Percentiles rank a stretch among this genome's conserved stretches.
Conservation (phyloP, 2,888 invertebrate species). For the Drosophila nigricruria region DNA sequence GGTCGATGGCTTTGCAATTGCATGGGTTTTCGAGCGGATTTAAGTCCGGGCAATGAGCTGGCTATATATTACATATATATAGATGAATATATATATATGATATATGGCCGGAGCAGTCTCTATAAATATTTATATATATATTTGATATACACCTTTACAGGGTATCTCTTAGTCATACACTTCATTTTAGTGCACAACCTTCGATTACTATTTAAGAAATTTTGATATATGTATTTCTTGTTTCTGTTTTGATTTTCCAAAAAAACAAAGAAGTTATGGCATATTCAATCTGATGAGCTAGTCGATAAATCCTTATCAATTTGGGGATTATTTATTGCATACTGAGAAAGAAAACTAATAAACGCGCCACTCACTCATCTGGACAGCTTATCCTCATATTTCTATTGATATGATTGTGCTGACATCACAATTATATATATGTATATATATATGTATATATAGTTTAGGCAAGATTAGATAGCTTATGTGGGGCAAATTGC, state of each 20-base stretch:
- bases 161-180: no score
- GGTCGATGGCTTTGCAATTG: no score
- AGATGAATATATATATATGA: no score
- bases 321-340: background rate
- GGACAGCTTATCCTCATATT: background rate
- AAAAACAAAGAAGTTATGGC: background rate
- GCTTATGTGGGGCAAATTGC: background rate
- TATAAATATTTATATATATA: no score
- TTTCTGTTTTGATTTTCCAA: background rate
- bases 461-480: background rate
- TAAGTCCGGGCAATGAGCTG: no score
- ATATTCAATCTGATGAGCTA: background rate
- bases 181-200: no score
- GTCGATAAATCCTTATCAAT: background rate
- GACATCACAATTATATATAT: background rate
- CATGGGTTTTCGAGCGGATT: no score
- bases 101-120: no score
- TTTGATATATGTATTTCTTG: no score
- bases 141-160: no score
- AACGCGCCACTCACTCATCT: background rate
- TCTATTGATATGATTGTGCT: conserved; percentile 1
- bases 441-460: background rate
- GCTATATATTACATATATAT: no score
- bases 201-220: no score
- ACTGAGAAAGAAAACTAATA: background rate